Base-by-base conservation (phyloP, 2,888 invertebrate species). In the Eulithis testata region DNA sequence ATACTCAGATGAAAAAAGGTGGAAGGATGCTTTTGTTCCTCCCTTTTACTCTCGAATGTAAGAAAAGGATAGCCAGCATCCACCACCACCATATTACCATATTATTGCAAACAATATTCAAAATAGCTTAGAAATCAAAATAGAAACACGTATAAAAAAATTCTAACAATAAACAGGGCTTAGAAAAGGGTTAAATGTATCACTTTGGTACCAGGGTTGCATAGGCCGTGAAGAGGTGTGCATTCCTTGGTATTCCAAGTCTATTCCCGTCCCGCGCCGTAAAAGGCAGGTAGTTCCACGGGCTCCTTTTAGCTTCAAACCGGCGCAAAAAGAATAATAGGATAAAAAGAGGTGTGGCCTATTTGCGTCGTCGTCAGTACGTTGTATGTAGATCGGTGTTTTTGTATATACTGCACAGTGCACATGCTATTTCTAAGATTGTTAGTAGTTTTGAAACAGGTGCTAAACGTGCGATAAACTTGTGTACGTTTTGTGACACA, bases 181-280 rank as follows among this genome's bases (percentile, higher is more conserved):
- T 67, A 67, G 67, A 67, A 67, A 67, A 67, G 63, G 60, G 63
- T 67, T 70, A 64, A 67, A 68, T 65, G 63, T 63, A 64, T 64
- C 70, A 60, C 57, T 60, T 9, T 44, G 43, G 36, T 66, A 72
- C 73, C 65, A 73, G 69, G 68, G 44, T 12, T 43, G 47, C 69
- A 73, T 63, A 67, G 27, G 12, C 11, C 14, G 50, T 0, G n/a
- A 65, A 47, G 59, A 66, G 63, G 53, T 67, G 21, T 60, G 45
- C 63, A 54, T 55, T 63, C 67, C 67, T 43, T 49, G 57, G n/a
- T 57, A 60, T 63, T 53, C 55, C 63, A 55, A 63, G 50, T 45
- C 37, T 49, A 50, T 60, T 61, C 60, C 63, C 60, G 37, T 55
- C 55, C 45, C 51, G 37, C 45, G 11, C 58, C 63, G 8, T 52